These are phyloP conservation scores for Sorex fumeus DNA, from an alignment of 2,113 vertebrate genomes.

Conservation along the genomic window DNA sequence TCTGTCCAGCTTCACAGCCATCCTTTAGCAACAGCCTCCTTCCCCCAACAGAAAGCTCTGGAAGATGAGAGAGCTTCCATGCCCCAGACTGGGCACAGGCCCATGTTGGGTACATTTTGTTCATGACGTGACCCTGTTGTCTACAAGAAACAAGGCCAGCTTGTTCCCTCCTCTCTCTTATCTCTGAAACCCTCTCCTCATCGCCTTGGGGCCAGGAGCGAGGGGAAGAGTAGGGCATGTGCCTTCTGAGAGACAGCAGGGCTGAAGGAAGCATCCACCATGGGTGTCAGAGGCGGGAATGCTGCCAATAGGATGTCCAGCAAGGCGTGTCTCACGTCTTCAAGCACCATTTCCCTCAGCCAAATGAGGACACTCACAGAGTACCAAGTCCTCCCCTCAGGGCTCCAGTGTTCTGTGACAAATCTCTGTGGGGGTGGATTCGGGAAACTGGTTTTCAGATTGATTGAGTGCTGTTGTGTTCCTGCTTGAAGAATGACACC, in stretches of 20 bases:
- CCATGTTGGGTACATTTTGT: not conserved
- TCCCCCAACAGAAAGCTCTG: not conserved
- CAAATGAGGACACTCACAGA: slow-evolving; percentile 55
- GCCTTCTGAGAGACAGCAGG: not conserved
- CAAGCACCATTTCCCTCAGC: not conserved
- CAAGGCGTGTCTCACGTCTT: not conserved
- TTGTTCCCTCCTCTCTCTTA: slow-evolving; percentile 6
- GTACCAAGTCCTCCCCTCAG: not conserved
- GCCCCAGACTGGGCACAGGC: not conserved
- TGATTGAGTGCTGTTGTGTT: slow-evolving; percentile 23
- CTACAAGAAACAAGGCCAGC: not conserved
- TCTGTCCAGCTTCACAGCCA: not conserved
- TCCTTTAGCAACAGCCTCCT: not conserved
- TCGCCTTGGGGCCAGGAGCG: not conserved
- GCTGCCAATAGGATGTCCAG: not conserved
- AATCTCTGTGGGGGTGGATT: slow-evolving; percentile 63
- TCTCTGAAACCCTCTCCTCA: slow-evolving; percentile 10
- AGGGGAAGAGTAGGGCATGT: not conserved
- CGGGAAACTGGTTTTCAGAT: slow-evolving; percentile 56
- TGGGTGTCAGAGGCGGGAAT: not conserved
- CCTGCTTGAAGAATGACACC: slow-evolving; percentile 61
- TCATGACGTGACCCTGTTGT: not conserved
- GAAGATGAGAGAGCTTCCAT: slow-evolving; percentile 8
- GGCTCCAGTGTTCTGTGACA: slow-evolving; percentile 54
- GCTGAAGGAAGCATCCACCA: not conserved